Conservation (phyloP, 2,113 vertebrate genomes). For the Salvelinus sp. region DNA sequence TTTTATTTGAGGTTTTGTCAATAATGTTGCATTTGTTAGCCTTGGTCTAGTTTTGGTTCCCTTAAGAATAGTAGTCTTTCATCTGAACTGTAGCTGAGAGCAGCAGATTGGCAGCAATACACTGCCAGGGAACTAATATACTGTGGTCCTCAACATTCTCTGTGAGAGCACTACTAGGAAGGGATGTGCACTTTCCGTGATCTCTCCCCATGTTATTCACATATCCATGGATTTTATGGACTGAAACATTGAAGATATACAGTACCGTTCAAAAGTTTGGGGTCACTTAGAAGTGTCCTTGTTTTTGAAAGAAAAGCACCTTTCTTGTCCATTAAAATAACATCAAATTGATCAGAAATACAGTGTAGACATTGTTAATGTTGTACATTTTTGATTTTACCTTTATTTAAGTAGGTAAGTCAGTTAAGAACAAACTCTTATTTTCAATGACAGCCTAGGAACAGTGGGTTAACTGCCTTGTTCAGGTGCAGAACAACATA, state of each 20-base stretch:
- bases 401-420: too few relatives aligned
- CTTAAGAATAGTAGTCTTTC: slow-evolving; percentile 1
- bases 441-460: too few relatives aligned
- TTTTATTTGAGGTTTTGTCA: slow-evolving; percentile 34
- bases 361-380: too few relatives aligned
- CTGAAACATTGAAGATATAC: slow-evolving; percentile 21
- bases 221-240: slow-evolving; percentile 28
- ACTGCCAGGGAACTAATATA: not conserved
- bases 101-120: slow-evolving; percentile 16
- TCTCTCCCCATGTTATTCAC: slow-evolving; percentile 8
- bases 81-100: slow-evolving; percentile 13
- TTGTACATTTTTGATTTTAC: too few relatives aligned
- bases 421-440: too few relatives aligned
- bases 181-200: slow-evolving; percentile 7
- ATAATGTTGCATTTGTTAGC: slow-evolving; percentile 39
- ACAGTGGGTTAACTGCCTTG: too few relatives aligned
- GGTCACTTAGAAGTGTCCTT: too few relatives aligned
- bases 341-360: too few relatives aligned
- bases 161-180: not conserved
- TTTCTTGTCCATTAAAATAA: too few relatives aligned
- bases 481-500: too few relatives aligned
- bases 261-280: too few relatives aligned
- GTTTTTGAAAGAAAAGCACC: too few relatives aligned
- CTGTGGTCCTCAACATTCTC: not conserved
- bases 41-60: slow-evolving; percentile 21